Percentiles rank a stretch among this genome's conserved stretches.
Conservation (phyloP, 2,797 vertebrate species). For the Manis pentadactyla region DNA sequence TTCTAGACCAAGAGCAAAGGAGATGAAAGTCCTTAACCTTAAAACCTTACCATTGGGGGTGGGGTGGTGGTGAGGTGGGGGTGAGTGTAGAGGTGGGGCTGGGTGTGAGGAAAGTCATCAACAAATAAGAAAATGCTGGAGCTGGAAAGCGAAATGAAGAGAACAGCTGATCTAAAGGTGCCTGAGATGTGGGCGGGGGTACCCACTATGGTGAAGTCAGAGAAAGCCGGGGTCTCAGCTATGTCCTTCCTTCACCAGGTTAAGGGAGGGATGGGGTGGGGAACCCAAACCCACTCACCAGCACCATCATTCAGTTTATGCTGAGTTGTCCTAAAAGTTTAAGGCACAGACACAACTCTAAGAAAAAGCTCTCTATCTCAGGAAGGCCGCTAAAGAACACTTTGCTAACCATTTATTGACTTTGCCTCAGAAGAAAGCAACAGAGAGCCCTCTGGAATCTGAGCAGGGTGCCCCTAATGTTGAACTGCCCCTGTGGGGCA, state of each 20-base stretch:
- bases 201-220: no score
- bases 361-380: neutral
- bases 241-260: no score
- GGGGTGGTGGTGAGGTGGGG: rapidly evolving
- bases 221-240: no score
- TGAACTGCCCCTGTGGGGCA: neutral
- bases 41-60: neutral
- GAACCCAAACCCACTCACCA: neutral
- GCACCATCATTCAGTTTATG: neutral
- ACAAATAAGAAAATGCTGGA: neutral
- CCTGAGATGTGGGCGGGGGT: no score
- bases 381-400: neutral
- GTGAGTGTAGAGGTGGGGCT: rapidly evolving
- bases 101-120: neutral
- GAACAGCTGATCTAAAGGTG: no score
- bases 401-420: neutral
- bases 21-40: neutral
- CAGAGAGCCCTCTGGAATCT: neutral
- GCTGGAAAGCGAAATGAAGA: no score
- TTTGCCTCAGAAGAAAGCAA: neutral
- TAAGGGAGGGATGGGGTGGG: no score
- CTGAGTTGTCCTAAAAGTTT: neutral
- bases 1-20: neutral
- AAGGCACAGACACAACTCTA: neutral
- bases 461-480: neutral